phyloP scores from a whole-genome alignment of 2,113 vertebrate genomes.

The Macaca mulatta region DNA sequence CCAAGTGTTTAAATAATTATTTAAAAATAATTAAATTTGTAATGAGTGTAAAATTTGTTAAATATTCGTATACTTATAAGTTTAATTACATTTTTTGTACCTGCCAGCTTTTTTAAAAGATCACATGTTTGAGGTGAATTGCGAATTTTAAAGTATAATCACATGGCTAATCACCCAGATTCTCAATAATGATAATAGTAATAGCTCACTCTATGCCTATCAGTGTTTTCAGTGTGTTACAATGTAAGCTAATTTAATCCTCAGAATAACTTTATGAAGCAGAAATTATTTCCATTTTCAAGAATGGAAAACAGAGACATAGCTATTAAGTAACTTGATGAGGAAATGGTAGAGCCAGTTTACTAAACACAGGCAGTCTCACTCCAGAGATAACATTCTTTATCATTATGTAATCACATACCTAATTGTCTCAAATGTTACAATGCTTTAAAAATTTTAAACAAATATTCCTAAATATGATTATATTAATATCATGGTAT shows the following conservation, averaged over 20 bases:
- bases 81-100: background rate
- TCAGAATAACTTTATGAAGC: constrained; percentile 5
- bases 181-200: background rate
- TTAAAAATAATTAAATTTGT: background rate
- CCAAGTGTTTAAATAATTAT: constrained; percentile 21
- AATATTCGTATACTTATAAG: constrained; percentile 9
- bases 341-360: background rate
- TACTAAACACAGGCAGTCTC: background rate
- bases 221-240: background rate
- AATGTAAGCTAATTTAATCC: background rate
- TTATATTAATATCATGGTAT: background rate
- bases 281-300: background rate
- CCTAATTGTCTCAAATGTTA: background rate
- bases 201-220: background rate
- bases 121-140: background rate
- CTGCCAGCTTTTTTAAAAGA: background rate
- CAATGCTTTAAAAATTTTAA: constrained; percentile 8
- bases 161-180: background rate
- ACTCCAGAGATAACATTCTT: background rate
- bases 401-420: background rate
- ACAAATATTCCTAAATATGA: background rate
- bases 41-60: constrained; percentile 22
- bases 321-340: background rate
- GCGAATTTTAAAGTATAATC: constrained; percentile 42
- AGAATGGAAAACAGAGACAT: background rate